Evolutionary conservation across 2,888 invertebrate genomes (phyloP).

Genomic region (Notodonta ziczac): DNA sequence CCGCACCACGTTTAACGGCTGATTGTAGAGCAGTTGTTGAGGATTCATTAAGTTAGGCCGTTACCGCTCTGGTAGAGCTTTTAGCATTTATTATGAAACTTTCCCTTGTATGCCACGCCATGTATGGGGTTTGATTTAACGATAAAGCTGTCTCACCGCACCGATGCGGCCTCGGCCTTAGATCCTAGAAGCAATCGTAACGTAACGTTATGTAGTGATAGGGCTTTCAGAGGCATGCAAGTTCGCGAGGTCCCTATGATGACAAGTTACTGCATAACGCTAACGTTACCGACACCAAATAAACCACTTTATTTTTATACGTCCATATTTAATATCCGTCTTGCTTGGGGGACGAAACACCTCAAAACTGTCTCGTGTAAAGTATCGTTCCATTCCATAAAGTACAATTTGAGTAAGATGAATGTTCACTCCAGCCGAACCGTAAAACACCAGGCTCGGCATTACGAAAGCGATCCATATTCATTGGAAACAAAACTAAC

Average conservation of each 20-base stretch:
- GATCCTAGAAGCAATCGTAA: no score
- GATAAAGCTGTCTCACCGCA: no score
- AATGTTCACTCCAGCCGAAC: slow-evolving; percentile 51
- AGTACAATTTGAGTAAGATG: slow-evolving; percentile 63
- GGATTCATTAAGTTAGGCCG: no score
- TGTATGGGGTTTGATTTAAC: no score
- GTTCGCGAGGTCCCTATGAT: background rate
- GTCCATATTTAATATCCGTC: slow-evolving; percentile 29
- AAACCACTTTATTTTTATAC: slow-evolving; percentile 39
- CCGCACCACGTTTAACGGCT: no score
- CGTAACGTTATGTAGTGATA: no score
- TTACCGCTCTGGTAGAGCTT: no score
- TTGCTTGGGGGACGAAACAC: slow-evolving; percentile 24
- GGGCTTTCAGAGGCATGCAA: no score
- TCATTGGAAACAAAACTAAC: slow-evolving; percentile 50
- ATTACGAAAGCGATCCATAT: slow-evolving; percentile 50
- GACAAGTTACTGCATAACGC: background rate
- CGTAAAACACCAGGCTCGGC: slow-evolving; percentile 52
- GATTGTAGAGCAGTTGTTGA: no score
- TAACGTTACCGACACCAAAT: slow-evolving; percentile 39
- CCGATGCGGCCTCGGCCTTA: no score
- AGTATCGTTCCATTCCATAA: slow-evolving; percentile 51
- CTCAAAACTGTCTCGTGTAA: slow-evolving; percentile 45
- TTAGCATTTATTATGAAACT: no score
- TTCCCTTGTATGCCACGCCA: no score